phyloP scores from a whole-genome alignment of 2,113 vertebrate genomes.

The Microtus oregoni region DNA sequence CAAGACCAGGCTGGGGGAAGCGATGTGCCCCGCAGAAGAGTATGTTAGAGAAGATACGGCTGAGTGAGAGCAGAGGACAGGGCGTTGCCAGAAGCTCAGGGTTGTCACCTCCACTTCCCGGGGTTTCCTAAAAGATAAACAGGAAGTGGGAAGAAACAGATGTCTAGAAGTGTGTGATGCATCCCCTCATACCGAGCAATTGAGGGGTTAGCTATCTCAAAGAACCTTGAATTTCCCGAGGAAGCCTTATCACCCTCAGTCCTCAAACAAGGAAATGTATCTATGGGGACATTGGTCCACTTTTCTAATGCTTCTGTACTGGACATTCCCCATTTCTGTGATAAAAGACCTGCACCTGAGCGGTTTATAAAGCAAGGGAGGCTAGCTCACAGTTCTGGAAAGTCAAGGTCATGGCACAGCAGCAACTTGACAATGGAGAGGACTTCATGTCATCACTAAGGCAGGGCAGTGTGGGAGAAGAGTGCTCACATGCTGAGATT shows the following conservation, averaged over 20 bases:
- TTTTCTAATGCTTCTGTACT: not conserved
- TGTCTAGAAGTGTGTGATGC: no score
- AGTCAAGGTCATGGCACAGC: not conserved
- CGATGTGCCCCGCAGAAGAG: not conserved
- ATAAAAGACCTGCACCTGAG: not conserved
- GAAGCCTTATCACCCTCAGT: not conserved
- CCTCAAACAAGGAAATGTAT: not conserved
- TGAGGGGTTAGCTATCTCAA: not conserved
- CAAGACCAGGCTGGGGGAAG: not conserved
- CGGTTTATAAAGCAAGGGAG: not conserved
- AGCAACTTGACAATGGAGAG: not conserved
- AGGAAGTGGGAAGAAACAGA: conserved; percentile 26
- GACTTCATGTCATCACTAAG: not conserved
- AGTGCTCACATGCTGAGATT: not conserved
- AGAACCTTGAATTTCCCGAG: not conserved
- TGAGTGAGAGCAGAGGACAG: not conserved
- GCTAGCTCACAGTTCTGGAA: not conserved
- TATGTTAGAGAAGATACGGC: not conserved
- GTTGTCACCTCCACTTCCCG: not conserved
- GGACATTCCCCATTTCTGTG: not conserved
- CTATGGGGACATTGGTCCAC: not conserved
- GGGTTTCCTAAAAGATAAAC: conserved; percentile 15
- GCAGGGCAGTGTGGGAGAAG: not conserved
- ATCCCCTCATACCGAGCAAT: not conserved
- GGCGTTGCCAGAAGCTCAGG: not conserved